Conservation (phyloP, 2,113 vertebrate species). For the Lynx canadensis region DNA sequence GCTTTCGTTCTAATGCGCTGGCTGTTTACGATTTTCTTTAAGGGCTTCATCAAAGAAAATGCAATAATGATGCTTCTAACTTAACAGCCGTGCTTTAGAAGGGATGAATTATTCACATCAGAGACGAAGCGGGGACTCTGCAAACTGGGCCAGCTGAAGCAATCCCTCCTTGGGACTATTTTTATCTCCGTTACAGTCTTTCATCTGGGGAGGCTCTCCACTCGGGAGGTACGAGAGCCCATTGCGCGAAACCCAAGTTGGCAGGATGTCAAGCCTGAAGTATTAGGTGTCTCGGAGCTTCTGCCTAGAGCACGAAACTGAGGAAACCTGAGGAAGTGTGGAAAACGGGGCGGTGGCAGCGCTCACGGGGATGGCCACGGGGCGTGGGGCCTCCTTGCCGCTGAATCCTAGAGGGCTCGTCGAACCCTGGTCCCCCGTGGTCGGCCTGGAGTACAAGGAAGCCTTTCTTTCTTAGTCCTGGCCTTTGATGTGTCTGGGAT, state of each 20-base stretch:
- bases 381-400: not conserved
- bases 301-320: not conserved
- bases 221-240: slow-evolving; percentile 58
- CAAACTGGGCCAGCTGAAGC: slow-evolving; percentile 78
- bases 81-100: slow-evolving; percentile 67
- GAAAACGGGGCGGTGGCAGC: rapidly evolving
- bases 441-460: not conserved
- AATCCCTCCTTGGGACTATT: slow-evolving; percentile 76
- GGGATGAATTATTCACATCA: slow-evolving; percentile 81
- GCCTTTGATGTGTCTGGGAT: rapidly evolving
- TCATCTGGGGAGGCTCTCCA: slow-evolving; percentile 78
- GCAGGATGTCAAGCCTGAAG: slow-evolving; percentile 64
- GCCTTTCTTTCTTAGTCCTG: not conserved
- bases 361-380: rapidly evolving
- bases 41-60: slow-evolving; percentile 78
- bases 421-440: rapidly evolving
- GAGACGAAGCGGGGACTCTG: slow-evolving; percentile 74
- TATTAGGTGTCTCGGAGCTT: slow-evolving; percentile 39
- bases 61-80: slow-evolving; percentile 77
- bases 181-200: slow-evolving; percentile 76
- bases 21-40: slow-evolving; percentile 65
- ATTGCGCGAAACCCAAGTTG: slow-evolving; percentile 56
- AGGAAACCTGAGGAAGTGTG: not conserved
- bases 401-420: rapidly evolving
- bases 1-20: slow-evolving; percentile 52